Conservation (phyloP, 2,113 vertebrate species). For the Pardalotus punctatus region DNA sequence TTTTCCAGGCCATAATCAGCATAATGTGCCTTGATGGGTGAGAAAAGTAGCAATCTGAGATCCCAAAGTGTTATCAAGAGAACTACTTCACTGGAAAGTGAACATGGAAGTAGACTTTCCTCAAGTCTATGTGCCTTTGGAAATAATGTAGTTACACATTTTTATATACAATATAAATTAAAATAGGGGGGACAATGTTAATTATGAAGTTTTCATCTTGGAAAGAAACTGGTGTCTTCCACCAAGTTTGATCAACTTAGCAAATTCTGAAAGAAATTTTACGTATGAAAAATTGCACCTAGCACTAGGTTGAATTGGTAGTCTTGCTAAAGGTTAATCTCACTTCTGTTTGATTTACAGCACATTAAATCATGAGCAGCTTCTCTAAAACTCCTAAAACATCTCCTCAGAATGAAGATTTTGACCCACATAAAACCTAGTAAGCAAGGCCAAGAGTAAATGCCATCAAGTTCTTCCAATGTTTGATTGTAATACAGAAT, state of each 20-base stretch:
- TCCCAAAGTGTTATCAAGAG: background rate
- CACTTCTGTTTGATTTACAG: background rate
- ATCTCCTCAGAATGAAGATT: background rate
- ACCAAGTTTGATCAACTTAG: background rate
- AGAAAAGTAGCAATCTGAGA: background rate
- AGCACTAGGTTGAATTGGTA: background rate
- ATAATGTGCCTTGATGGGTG: accelerated
- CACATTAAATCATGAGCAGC: background rate
- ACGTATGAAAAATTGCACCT: background rate
- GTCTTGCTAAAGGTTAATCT: background rate
- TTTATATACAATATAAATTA: background rate
- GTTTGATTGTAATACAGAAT: background rate
- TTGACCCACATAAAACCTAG: background rate
- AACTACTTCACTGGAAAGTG: background rate
- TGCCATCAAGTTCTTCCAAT: background rate
- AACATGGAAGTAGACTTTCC: background rate
- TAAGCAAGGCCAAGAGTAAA: background rate
- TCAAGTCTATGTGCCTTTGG: background rate
- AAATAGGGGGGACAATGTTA: accelerated
- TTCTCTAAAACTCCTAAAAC: background rate
- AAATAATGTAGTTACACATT: background rate
- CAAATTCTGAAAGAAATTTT: background rate
- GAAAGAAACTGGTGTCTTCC: background rate
- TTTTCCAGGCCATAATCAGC: background rate
- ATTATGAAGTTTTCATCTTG: background rate